phyloP scores from a whole-genome alignment of 2,888 invertebrate genomes.

The Buathra laborator region DNA sequence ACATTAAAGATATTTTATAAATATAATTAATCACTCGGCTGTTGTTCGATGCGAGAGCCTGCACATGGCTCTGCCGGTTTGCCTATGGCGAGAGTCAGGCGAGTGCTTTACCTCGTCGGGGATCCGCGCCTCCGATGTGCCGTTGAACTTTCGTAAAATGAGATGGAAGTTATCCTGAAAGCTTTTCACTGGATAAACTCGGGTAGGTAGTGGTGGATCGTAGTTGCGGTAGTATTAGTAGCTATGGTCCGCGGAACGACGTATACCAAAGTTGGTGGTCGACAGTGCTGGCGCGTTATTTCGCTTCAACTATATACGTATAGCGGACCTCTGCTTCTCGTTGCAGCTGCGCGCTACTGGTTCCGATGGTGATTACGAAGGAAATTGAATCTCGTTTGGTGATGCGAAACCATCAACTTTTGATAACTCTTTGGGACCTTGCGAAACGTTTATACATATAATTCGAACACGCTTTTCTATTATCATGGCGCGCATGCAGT shows the following conservation, averaged over 20 bases:
- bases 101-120: conserved; percentile 14
- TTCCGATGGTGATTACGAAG: conserved; percentile 48
- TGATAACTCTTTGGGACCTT: conserved; percentile 23
- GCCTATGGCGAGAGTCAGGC: background rate
- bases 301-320: background rate
- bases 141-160: conserved; percentile 48
- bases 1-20: background rate
- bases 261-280: conserved; percentile 32
- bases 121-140: conserved; percentile 17
- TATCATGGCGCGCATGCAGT: background rate
- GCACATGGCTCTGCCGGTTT: background rate
- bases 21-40: conserved; percentile 20
- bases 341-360: conserved; percentile 35
- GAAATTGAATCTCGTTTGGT: conserved; percentile 40
- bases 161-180: conserved; percentile 55
- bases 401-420: conserved; percentile 28
- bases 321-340: background rate
- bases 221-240: background rate
- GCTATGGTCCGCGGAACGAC: conserved; percentile 2
- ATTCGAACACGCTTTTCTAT: background rate
- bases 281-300: conserved; percentile 31
- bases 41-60: conserved; percentile 10
- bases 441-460: conserved; percentile 7
- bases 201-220: conserved; percentile 19
- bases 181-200: conserved; percentile 55